Percentiles rank a stretch among this genome's conserved stretches.
phyloP scores from a whole-genome alignment of 1,140 invertebrate species.

The Drosophila aff. region DNA sequence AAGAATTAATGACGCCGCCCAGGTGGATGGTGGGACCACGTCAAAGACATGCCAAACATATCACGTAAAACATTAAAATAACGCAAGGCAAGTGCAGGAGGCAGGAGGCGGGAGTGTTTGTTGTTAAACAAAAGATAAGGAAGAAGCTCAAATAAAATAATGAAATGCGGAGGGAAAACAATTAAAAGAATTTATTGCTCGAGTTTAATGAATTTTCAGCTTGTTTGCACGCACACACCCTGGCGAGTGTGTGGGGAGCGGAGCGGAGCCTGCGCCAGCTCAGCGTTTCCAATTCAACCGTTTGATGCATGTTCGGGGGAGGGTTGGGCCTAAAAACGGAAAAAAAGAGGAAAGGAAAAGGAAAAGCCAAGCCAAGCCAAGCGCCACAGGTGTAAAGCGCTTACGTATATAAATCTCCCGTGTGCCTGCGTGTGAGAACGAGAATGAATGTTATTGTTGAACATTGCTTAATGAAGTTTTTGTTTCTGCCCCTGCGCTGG shows the following conservation, averaged over 20 bases:
- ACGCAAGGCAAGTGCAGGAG: not conserved
- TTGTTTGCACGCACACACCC: slow-evolving; percentile 69
- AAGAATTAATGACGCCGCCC: slow-evolving; percentile 51
- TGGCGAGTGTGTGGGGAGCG: not conserved
- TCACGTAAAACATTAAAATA: slow-evolving; percentile 51
- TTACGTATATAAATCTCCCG: slow-evolving; percentile 65
- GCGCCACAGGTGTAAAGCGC: slow-evolving; percentile 74
- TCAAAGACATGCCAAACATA: slow-evolving; percentile 52
- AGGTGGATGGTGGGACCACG: slow-evolving; percentile 18
- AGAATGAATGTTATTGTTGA: slow-evolving; percentile 70
- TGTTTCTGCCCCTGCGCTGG: slow-evolving; percentile 1
- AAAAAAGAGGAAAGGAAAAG: not conserved
- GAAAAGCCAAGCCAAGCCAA: slow-evolving; percentile 8
- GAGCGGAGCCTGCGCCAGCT: slow-evolving; percentile 22
- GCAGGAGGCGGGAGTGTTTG: not conserved
- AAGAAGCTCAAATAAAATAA: slow-evolving; percentile 12
- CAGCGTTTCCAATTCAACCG: slow-evolving; percentile 46
- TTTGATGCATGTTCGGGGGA: slow-evolving; percentile 48
- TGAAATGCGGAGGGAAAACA: slow-evolving; percentile 53
- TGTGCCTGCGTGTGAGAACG: slow-evolving; percentile 16
- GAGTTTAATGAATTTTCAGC: slow-evolving; percentile 81
- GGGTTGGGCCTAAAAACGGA: slow-evolving; percentile 23
- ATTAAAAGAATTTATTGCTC: slow-evolving; percentile 81
- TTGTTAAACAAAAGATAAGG: slow-evolving; percentile 17
- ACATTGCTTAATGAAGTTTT: slow-evolving; percentile 76